Conservation (phyloP, 2,113 vertebrate genomes). For the Cephalopterus ornatus region DNA sequence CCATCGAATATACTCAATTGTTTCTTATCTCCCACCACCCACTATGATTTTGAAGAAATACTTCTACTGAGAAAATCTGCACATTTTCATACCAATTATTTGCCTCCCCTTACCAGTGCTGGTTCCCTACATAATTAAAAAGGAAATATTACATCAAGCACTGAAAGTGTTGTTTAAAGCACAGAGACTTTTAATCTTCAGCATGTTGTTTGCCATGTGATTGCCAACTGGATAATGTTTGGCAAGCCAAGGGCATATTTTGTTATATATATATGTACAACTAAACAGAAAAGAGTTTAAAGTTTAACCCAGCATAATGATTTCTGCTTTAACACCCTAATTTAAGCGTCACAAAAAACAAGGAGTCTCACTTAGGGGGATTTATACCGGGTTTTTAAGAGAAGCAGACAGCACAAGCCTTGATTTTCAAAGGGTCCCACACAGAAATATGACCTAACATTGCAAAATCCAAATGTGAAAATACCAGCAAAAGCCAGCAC, state of each 20-base stretch:
- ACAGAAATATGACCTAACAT: neutral
- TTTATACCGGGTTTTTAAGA: neutral
- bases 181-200: neutral
- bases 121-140: neutral
- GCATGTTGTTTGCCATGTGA: neutral
- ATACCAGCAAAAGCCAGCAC: neutral
- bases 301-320: neutral
- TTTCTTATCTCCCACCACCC: neutral
- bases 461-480: neutral
- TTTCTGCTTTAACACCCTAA: neutral
- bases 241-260: neutral
- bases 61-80: neutral
- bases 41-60: neutral
- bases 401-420: neutral
- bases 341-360: neutral
- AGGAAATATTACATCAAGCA: neutral
- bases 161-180: neutral
- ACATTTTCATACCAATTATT: neutral
- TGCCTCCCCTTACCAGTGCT: neutral
- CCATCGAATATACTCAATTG: neutral
- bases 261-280: neutral
- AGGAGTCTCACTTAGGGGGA: neutral
- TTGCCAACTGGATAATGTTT: neutral
- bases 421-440: neutral
- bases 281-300: constrained; percentile 13